Evolutionary conservation across 2,797 vertebrate species (phyloP).

Genomic region (Eremophila alpestris): DNA sequence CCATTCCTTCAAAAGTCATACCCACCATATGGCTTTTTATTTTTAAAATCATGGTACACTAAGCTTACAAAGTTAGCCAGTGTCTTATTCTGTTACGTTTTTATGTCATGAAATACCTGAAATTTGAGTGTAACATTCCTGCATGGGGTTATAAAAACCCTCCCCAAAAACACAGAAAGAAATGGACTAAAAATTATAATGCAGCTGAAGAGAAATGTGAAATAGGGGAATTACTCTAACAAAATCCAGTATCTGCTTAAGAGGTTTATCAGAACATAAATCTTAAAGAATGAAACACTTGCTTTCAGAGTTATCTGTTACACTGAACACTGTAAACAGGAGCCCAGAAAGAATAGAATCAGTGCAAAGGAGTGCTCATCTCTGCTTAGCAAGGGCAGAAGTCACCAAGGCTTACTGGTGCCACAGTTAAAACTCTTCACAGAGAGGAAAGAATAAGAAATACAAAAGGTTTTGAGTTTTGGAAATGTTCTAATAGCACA

Average conservation of each 20-base stretch:
- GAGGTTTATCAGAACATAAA: constrained; percentile 27
- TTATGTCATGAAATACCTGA: not conserved
- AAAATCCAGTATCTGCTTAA: not conserved
- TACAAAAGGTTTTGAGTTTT: not conserved
- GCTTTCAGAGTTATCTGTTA: not conserved
- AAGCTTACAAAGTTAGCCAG: not conserved
- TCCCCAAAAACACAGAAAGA: not conserved
- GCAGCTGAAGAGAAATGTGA: not conserved
- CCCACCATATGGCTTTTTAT: not conserved
- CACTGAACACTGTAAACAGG: not conserved
- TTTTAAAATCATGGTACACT: not conserved
- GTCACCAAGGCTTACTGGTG: not conserved
- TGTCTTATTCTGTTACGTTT: not conserved
- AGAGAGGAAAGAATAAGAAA: not conserved
- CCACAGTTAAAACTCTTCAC: not conserved
- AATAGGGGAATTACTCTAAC: not conserved
- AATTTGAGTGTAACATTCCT: not conserved
- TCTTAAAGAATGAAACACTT: constrained; percentile 4
- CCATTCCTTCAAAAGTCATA: not conserved
- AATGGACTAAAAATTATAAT: not conserved
- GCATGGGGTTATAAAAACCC: not conserved
- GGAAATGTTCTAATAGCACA: not conserved
- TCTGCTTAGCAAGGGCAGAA: not conserved
- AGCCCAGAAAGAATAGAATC: not conserved
- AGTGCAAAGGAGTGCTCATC: not conserved